Conservation (phyloP, 2,797 vertebrate species). For the Anguilla obscura region DNA sequence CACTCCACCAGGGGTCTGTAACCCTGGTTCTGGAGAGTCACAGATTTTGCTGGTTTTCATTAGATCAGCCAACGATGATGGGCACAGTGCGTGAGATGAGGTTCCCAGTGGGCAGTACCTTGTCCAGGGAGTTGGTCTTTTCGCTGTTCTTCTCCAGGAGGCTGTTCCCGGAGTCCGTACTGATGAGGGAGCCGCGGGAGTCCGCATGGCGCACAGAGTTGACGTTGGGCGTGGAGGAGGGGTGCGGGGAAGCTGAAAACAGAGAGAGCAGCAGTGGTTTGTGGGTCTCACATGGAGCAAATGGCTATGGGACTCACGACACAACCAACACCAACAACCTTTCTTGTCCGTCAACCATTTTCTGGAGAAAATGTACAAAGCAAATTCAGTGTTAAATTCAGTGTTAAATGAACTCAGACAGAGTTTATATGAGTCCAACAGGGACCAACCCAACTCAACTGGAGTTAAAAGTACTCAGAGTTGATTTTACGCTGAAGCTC, state of each 20-base stretch:
- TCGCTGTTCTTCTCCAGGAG: conserved; percentile 87
- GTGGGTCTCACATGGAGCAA: not conserved
- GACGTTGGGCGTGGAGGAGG: conserved; percentile 84
- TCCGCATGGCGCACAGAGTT: conserved; percentile 85
- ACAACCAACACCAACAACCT: not conserved
- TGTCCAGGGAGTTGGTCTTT: conserved; percentile 88
- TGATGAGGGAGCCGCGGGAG: conserved; percentile 91
- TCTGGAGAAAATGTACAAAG: too few species aligned
- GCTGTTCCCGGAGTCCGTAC: conserved; percentile 93
- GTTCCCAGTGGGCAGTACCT: conserved; percentile 68
- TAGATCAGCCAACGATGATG: not conserved
- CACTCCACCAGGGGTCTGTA: not conserved
- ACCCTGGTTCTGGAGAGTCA: not conserved
- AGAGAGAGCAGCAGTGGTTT: not conserved
- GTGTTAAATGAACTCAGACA: too few species aligned
- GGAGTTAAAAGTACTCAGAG: too few species aligned
- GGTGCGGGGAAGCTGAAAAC: conserved; percentile 84
- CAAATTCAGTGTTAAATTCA: too few species aligned
- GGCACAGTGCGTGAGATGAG: not conserved
- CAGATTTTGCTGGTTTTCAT: not conserved
- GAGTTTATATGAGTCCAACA: too few species aligned
- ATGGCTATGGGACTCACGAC: not conserved
- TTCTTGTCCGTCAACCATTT: not conserved
- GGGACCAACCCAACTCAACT: too few species aligned
- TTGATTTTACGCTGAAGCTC: too few species aligned